These are phyloP conservation scores for Ceratina calcarata DNA, from an alignment of 1,140 invertebrate genomes.

Conservation along the genomic window DNA sequence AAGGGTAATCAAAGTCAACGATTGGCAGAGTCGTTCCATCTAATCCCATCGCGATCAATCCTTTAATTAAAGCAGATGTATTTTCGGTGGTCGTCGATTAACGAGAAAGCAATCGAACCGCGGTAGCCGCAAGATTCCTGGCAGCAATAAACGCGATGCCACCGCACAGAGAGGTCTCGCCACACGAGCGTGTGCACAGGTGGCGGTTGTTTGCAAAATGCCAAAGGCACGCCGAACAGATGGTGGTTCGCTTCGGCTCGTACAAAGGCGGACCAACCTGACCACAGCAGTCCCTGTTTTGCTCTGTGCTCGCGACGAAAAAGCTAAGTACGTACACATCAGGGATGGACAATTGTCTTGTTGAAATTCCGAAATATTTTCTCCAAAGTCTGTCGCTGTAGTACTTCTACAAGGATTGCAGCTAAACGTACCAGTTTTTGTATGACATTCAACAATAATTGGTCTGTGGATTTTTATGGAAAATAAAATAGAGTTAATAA, in stretches of 20 bases:
- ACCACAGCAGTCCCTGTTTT: constrained; percentile 22
- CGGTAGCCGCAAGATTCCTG: constrained; percentile 1
- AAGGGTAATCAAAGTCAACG: too few relatives aligned
- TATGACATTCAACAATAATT: too few relatives aligned
- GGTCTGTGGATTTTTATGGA: too few relatives aligned
- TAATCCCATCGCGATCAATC: too few relatives aligned
- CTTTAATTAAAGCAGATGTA: neutral
- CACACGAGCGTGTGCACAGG: neutral
- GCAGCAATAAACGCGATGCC: neutral
- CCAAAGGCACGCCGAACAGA: constrained; percentile 27
- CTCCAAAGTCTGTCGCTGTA: too few relatives aligned
- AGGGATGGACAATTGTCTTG: too few relatives aligned
- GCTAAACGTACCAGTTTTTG: too few relatives aligned
- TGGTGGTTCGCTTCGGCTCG: constrained; percentile 2
- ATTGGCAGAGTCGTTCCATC: too few relatives aligned
- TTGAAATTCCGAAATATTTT: too few relatives aligned
- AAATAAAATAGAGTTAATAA: too few relatives aligned
- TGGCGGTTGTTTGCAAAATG: constrained; percentile 39
- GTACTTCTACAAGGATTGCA: neutral
- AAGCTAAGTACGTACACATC: neutral
- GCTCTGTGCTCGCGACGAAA: constrained; percentile 4
- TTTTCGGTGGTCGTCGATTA: neutral
- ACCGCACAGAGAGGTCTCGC: neutral
- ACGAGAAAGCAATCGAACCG: constrained; percentile 1
- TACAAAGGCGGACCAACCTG: constrained; percentile 30